Conservation (phyloP, 1,140 invertebrate species). For the Pararge aegeria region DNA sequence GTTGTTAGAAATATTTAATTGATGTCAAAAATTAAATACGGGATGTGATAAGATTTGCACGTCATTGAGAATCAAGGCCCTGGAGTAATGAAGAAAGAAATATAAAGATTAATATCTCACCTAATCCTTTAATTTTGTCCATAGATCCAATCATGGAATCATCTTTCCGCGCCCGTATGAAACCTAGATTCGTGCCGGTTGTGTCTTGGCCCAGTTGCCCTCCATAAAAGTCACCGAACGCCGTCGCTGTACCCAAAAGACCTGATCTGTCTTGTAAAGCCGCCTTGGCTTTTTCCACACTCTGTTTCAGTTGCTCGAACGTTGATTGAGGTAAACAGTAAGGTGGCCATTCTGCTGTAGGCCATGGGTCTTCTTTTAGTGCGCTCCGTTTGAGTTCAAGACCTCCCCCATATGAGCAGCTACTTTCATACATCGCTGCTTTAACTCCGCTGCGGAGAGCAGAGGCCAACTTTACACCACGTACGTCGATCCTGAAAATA, state of each 20-base stretch:
- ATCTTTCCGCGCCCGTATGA: slow-evolving; percentile 61
- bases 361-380: slow-evolving; percentile 82
- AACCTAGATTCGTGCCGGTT: slow-evolving; percentile 47
- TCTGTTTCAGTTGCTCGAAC: slow-evolving; percentile 93
- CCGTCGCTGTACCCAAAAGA: slow-evolving; percentile 76
- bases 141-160: slow-evolving; percentile 65
- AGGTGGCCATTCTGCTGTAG: slow-evolving; percentile 84
- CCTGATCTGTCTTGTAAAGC: slow-evolving; percentile 83
- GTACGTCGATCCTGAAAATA: slow-evolving; percentile 61
- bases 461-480: slow-evolving; percentile 65
- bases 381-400: slow-evolving; percentile 89
- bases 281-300: slow-evolving; percentile 93
- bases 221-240: slow-evolving; percentile 81
- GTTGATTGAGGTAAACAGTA: slow-evolving; percentile 89
- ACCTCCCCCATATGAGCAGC: slow-evolving; percentile 92
- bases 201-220: slow-evolving; percentile 70
- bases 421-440: slow-evolving; percentile 91
- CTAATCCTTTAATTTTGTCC: slow-evolving; percentile 69
- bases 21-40: no score
- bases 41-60: no score
- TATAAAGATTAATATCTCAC: slow-evolving; percentile 37
- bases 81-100: no score
- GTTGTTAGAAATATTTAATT: no score
- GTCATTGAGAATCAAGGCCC: no score
- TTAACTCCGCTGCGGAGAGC: slow-evolving; percentile 58